These are phyloP conservation scores for Channallabes apus DNA, from an alignment of 2,797 vertebrate species.

Conservation along the genomic window DNA sequence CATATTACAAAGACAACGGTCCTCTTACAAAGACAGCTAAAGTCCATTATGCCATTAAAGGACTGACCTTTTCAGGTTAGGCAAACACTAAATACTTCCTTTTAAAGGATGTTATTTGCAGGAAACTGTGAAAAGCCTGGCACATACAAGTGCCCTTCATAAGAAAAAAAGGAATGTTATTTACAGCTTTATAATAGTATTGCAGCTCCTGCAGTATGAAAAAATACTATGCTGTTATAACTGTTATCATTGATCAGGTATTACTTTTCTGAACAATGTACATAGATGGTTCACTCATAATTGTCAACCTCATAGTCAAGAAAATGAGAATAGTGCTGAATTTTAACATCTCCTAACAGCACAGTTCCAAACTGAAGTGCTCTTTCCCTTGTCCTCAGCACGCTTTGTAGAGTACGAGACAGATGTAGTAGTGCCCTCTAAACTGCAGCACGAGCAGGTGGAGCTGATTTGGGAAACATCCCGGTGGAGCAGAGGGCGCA, in stretches of 20 bases:
- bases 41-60: not conserved
- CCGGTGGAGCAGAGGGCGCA: conserved; percentile 65
- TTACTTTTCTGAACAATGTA: not conserved
- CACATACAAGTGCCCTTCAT: not conserved
- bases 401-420: conserved; percentile 62
- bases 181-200: not conserved
- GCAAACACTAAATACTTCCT: not conserved
- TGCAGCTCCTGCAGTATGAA: not conserved
- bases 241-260: not conserved
- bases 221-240: not conserved
- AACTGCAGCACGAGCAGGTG: conserved; percentile 64
- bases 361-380: not conserved
- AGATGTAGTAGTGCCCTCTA: conserved; percentile 68
- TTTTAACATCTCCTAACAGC: not conserved
- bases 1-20: not conserved
- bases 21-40: not conserved
- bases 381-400: conserved; percentile 57
- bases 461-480: conserved; percentile 62
- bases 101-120: not conserved
- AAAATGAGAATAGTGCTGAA: not conserved
- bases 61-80: not conserved
- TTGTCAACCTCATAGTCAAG: not conserved
- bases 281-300: not conserved
- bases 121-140: not conserved
- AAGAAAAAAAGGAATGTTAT: not conserved